Conservation (phyloP, 2,888 invertebrate genomes). For the Pegoplata infirma region DNA sequence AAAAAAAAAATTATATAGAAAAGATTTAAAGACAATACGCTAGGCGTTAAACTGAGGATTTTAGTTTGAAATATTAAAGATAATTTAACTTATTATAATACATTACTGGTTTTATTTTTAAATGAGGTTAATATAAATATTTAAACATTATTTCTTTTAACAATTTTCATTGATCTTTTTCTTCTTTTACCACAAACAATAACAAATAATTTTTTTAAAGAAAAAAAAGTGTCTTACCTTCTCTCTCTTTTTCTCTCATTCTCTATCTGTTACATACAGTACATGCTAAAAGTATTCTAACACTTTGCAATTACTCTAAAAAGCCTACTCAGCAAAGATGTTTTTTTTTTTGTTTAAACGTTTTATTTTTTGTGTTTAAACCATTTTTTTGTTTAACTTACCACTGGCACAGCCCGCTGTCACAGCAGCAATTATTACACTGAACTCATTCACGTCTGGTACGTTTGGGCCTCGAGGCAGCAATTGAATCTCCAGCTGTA, state of each 20-base stretch:
- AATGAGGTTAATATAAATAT: constrained; percentile 9
- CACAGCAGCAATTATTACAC: constrained; percentile 61
- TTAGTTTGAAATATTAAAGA: neutral
- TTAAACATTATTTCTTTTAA: neutral
- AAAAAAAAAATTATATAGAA: neutral
- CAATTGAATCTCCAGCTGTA: constrained; percentile 68
- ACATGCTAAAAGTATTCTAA: neutral
- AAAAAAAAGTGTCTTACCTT: constrained; percentile 43
- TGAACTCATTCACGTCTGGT: constrained; percentile 71
- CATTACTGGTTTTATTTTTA: neutral
- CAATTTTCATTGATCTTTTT: neutral
- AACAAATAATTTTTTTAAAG: constrained; percentile 18
- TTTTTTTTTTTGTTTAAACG: constrained; percentile 9
- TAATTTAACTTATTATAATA: constrained; percentile 8
- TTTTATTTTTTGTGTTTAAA: neutral
- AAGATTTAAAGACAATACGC: neutral
- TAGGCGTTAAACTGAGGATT: constrained; percentile 15
- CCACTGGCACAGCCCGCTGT: constrained; percentile 62
- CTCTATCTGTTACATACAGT: neutral
- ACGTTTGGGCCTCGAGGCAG: constrained; percentile 71
- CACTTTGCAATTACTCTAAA: constrained; percentile 36
- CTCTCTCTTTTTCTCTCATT: constrained; percentile 21
- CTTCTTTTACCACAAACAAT: constrained; percentile 2
- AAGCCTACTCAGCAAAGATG: constrained; percentile 46
- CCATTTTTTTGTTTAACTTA: too few species aligned